Conservation (phyloP, 1,140 invertebrate genomes). For the Arion vulgaris region DNA sequence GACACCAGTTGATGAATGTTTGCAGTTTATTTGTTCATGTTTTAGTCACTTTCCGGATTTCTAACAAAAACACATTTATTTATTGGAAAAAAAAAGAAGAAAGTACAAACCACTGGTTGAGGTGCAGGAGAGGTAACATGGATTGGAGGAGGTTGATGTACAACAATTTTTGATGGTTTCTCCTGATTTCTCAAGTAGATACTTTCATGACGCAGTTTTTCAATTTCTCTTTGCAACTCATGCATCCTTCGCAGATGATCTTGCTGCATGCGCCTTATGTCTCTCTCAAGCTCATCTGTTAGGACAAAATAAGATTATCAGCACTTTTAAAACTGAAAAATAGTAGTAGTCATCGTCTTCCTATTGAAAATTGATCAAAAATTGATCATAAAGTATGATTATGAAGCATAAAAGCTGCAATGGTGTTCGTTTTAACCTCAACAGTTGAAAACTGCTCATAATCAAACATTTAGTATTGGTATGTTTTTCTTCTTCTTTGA, state of each 20-base stretch:
- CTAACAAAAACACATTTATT: not conserved
- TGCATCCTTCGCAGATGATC: conserved; percentile 66
- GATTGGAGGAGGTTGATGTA: conserved; percentile 41
- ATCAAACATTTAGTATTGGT: too few relatives aligned
- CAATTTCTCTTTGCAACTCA: conserved; percentile 64
- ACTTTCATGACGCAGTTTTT: conserved; percentile 56
- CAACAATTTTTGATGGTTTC: conserved; percentile 44
- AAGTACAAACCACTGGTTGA: conserved; percentile 1
- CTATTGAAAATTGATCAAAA: too few relatives aligned
- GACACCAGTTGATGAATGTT: too few relatives aligned
- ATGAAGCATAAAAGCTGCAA: too few relatives aligned
- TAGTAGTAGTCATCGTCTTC: too few relatives aligned
- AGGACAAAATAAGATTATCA: not conserved
- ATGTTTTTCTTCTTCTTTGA: too few relatives aligned
- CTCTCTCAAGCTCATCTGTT: conserved; percentile 64
- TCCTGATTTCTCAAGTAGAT: conserved; percentile 40
- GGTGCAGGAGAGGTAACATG: conserved; percentile 35
- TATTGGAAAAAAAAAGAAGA: not conserved
- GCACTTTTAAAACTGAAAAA: not conserved
- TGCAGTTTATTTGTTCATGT: too few relatives aligned
- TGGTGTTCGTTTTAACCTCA: too few relatives aligned
- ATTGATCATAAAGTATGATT: too few relatives aligned
- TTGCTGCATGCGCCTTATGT: conserved; percentile 58
- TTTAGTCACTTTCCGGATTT: too few relatives aligned
- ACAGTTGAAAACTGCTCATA: too few relatives aligned